Conservation (phyloP, 2,113 vertebrate species). For the Aplodontia rufa region DNA sequence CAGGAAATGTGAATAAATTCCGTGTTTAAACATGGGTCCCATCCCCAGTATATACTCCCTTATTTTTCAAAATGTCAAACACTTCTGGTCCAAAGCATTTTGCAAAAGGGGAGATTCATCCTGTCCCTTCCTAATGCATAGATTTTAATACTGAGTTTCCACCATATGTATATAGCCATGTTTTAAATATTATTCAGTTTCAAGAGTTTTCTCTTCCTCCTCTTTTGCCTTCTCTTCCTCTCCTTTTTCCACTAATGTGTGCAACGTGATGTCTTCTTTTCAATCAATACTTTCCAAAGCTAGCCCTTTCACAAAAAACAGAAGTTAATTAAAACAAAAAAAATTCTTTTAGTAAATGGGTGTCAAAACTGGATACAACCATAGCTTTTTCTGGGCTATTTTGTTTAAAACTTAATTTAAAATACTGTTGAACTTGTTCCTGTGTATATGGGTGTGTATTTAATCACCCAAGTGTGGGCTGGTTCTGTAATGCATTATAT, state of each 20-base stretch:
- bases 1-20: background rate
- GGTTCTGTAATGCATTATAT: background rate
- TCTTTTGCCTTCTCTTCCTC: background rate
- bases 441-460: too few relatives aligned
- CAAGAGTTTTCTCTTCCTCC: background rate
- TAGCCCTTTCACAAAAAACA: background rate
- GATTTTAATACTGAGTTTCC: background rate
- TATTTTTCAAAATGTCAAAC: background rate
- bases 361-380: background rate
- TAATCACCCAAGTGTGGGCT: too few relatives aligned
- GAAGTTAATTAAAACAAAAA: background rate
- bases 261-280: background rate
- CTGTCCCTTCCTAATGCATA: background rate
- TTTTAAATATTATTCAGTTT: background rate
- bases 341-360: background rate
- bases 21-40: background rate
- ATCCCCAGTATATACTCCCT: background rate
- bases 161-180: background rate
- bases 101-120: background rate
- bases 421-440: background rate
- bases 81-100: background rate
- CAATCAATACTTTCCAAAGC: background rate
- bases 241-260: background rate
- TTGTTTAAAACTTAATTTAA: background rate
- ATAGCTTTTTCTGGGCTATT: background rate